Percentiles rank a stretch among this genome's conserved stretches.
phyloP scores from a whole-genome alignment of 1,140 invertebrate species.

The Babylonia areolata region DNA sequence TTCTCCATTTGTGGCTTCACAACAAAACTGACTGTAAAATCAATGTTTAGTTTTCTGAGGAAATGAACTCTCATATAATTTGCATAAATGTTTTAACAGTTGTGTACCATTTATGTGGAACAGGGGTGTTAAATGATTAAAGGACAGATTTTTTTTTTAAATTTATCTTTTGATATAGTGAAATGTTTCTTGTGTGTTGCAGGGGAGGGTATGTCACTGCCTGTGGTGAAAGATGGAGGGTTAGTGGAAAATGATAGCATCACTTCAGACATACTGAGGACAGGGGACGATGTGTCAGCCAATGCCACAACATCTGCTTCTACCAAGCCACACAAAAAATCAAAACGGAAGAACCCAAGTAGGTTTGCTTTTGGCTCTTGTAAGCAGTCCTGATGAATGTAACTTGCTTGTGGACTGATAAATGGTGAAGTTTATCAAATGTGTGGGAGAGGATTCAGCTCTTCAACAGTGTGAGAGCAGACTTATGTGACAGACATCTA shows the following conservation, averaged over 20 bases:
- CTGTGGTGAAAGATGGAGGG: slow-evolving; percentile 21
- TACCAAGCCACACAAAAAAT: slow-evolving; percentile 78
- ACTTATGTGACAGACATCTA: background rate
- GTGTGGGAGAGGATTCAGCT: background rate
- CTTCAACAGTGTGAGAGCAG: background rate
- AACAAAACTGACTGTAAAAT: too few relatives aligned
- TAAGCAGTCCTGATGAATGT: slow-evolving; percentile 82
- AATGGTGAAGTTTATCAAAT: background rate
- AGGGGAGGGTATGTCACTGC: slow-evolving; percentile 22
- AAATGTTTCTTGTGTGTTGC: too few relatives aligned
- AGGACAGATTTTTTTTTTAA: too few relatives aligned
- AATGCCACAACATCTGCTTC: slow-evolving; percentile 44
- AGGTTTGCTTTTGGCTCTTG: slow-evolving; percentile 82
- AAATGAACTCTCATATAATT: too few relatives aligned
- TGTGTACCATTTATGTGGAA: too few relatives aligned
- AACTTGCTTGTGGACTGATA: background rate
- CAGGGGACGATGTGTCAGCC: slow-evolving; percentile 33
- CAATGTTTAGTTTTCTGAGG: too few relatives aligned
- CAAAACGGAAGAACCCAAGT: slow-evolving; percentile 83
- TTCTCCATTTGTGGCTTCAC: too few relatives aligned
- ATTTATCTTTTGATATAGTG: too few relatives aligned
- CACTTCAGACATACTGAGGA: slow-evolving; percentile 17
- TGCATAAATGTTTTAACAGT: too few relatives aligned
- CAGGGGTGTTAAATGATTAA: too few relatives aligned
- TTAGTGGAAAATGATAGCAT: slow-evolving; percentile 23